Percentiles rank a stretch among this genome's conserved stretches.
Conservation (phyloP, 2,888 invertebrate species). For the Eilema sororculum region DNA sequence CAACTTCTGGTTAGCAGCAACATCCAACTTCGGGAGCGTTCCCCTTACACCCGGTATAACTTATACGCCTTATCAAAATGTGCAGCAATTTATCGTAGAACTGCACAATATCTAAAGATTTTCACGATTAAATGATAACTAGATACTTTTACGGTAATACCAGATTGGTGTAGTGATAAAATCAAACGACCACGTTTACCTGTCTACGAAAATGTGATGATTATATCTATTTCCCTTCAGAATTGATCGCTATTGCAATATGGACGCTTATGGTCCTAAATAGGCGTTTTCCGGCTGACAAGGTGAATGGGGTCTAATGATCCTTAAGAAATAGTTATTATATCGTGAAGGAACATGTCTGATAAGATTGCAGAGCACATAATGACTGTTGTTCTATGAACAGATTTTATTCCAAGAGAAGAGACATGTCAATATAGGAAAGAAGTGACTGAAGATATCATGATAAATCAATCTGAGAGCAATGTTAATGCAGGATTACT, state of each 20-base stretch:
- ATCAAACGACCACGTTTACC: constrained; percentile 21
- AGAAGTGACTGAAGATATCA: too few relatives aligned
- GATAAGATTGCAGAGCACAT: neutral
- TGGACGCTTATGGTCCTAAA: constrained; percentile 16
- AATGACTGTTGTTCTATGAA: neutral
- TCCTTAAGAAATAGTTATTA: constrained; percentile 18
- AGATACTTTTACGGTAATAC: neutral
- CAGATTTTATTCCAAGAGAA: too few relatives aligned
- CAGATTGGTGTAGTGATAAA: constrained; percentile 27
- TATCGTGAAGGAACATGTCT: neutral
- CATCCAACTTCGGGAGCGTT: too few relatives aligned
- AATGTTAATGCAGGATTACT: too few relatives aligned
- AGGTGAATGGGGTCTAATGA: constrained; percentile 18
- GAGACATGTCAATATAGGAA: too few relatives aligned
- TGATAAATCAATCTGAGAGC: too few relatives aligned
- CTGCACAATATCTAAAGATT: neutral
- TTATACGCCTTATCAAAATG: too few relatives aligned
- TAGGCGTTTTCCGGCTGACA: constrained; percentile 16
- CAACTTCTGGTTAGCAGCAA: too few relatives aligned
- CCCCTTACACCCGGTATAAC: too few relatives aligned
- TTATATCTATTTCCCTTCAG: constrained; percentile 13
- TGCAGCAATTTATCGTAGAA: neutral
- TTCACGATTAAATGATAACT: neutral
- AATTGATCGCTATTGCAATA: constrained; percentile 23
- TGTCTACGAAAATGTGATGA: constrained; percentile 24